These are phyloP conservation scores for Capreolus pygargus DNA, from an alignment of 2,113 vertebrate genomes.

Conservation along the genomic window DNA sequence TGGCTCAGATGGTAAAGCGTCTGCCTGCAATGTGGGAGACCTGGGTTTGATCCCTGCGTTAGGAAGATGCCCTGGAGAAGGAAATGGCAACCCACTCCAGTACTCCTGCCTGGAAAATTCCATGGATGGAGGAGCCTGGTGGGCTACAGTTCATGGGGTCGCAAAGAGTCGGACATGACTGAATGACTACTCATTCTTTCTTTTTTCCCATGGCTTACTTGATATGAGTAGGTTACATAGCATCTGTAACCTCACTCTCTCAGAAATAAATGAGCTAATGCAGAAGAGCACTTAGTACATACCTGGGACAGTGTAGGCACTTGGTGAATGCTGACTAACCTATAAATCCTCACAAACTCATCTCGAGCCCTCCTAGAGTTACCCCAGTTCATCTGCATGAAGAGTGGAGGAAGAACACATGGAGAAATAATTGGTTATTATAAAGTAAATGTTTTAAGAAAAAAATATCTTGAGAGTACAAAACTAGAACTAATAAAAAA, in stretches of 20 bases:
- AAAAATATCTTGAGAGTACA: neutral
- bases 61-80: neutral
- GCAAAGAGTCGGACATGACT: neutral
- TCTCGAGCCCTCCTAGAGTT: neutral
- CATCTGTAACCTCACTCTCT: neutral
- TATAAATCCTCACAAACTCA: neutral
- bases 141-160: neutral
- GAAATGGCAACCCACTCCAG: neutral
- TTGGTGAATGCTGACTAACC: neutral
- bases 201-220: neutral
- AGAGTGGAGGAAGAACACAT: neutral
- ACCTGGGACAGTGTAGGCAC: rapidly evolving
- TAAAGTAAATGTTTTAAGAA: neutral
- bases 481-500: neutral
- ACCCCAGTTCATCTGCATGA: neutral
- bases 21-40: neutral
- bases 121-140: rapidly evolving
- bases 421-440: neutral
- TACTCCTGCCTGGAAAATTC: neutral
- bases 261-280: neutral
- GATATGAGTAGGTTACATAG: neutral
- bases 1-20: neutral
- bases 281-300: neutral
- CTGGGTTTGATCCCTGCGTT: neutral
- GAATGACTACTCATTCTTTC: neutral